Evolutionary conservation across 2,113 vertebrate genomes (phyloP).

Genomic region (Nerophis lumbriciformis): DNA sequence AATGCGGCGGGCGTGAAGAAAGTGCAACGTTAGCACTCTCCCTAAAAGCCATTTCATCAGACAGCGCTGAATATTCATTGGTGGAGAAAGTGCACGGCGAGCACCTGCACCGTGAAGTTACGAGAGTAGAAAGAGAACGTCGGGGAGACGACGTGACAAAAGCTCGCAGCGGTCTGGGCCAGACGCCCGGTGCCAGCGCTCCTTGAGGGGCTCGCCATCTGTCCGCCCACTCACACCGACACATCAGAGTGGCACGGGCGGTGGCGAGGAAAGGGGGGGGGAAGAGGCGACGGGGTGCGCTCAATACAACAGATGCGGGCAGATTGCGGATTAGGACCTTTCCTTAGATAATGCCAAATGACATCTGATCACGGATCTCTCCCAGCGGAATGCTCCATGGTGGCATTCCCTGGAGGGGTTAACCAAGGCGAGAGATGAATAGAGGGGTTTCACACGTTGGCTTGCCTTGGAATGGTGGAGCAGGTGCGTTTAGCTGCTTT

Average conservation of each 20-base stretch:
- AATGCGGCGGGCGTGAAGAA: slow-evolving; percentile 57
- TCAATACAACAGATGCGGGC: slow-evolving; percentile 67
- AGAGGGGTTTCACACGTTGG: slow-evolving; percentile 63
- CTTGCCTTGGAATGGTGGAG: slow-evolving; percentile 61
- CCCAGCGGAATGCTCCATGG: slow-evolving; percentile 61
- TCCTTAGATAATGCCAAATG: slow-evolving; percentile 72
- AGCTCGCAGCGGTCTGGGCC: slow-evolving; percentile 52
- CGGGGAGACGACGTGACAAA: slow-evolving; percentile 46
- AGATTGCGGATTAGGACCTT: slow-evolving; percentile 70
- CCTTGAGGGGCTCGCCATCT: slow-evolving; percentile 68
- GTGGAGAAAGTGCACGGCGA: slow-evolving; percentile 39
- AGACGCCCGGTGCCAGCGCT: slow-evolving; percentile 61
- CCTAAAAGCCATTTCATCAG: slow-evolving; percentile 68
- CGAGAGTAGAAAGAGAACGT: too few relatives aligned
- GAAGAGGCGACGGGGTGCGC: slow-evolving; percentile 46
- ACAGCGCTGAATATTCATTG: slow-evolving; percentile 69
- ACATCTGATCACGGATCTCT: slow-evolving; percentile 71
- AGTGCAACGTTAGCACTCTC: slow-evolving; percentile 62
- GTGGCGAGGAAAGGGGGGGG: slow-evolving; percentile 17
- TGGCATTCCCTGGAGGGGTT: slow-evolving; percentile 68
- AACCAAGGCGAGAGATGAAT: slow-evolving; percentile 67
- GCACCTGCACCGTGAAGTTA: slow-evolving; percentile 45
- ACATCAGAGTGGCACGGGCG: slow-evolving; percentile 59
- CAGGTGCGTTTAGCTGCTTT: slow-evolving; percentile 61
- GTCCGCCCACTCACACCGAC: slow-evolving; percentile 63